Evolutionary conservation across 2,113 vertebrate genomes (phyloP), one percentile per base, ranked within the genome.

Genomic region (Sander vitreus): DNA sequence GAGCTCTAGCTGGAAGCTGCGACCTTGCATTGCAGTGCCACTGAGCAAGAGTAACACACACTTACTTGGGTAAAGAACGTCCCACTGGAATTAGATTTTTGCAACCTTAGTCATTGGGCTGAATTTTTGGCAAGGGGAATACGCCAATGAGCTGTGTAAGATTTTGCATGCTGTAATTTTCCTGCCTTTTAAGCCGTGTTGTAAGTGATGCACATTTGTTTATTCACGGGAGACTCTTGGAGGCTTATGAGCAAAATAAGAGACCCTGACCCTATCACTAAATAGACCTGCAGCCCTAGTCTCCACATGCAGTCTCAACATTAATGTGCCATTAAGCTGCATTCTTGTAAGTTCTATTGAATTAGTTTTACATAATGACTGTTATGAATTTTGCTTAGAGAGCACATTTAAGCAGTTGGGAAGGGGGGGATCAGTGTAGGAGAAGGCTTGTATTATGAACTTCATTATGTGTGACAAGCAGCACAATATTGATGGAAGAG

Each of bases 381-480:
- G 80, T 85, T 84, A 58, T 76, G 84, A 79, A 84, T 90, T 91
- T 85, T 85, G 90, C 92, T 89, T 78, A 88, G 78, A 76, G 60
- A 80, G 90, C 91, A 91, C 64, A 87, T 91, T 90, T 87, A 70
- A 74, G 87, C 53, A 62, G 79, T 77, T 76, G 48, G 23, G 81
- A 72, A 78, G 50, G 76, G 2, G 50, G 73, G 14, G 45, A 47
- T 43, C 27, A 23, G 47, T 60, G 57, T 50, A 82, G 74, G 73
- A 75, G 85, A 83, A 71, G 79, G 71, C 59, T 82, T 74, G 70
- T 79, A 81, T 89, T 90, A 84, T 91, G 77, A 90, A 87, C 81
- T 88, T 84, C 91, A 92, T 92, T 91, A 86, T 81, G 90, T 90
- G 90, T 91, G 91, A 92, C 90, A 92, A 88, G 91, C 88, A 81